These are phyloP conservation scores for Pipistrellus kuhlii DNA, from an alignment of 2,797 vertebrate species.

Conservation along the genomic window DNA sequence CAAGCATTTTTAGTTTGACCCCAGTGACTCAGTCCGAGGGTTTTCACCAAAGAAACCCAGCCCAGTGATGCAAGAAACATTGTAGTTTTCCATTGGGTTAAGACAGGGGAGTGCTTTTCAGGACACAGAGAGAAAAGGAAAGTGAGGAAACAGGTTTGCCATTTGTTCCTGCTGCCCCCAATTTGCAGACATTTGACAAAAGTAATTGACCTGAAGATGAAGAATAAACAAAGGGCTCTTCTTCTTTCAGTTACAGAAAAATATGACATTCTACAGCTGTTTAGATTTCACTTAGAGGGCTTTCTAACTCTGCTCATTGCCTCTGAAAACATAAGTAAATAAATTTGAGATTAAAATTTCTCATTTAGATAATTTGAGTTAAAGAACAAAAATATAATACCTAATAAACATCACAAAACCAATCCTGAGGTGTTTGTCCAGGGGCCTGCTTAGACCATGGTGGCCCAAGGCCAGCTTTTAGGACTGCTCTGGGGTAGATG, in stretches of 20 bases:
- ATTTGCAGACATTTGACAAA: background rate
- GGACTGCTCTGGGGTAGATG: background rate
- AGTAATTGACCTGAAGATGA: background rate
- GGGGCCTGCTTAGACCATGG: background rate
- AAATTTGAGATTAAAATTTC: background rate
- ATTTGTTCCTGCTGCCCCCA: background rate
- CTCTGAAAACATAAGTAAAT: background rate
- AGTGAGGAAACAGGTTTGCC: background rate
- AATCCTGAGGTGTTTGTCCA: background rate
- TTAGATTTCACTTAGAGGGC: background rate
- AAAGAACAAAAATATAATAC: background rate
- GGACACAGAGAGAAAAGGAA: background rate
- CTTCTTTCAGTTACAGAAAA: background rate
- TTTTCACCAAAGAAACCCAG: background rate
- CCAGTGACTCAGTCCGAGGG: background rate
- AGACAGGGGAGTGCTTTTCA: background rate
- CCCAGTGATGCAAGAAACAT: background rate
- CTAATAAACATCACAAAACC: background rate
- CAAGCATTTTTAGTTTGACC: background rate
- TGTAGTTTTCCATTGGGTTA: conserved; percentile 62
- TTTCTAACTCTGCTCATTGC: background rate
- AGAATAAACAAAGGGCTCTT: background rate
- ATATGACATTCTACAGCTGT: background rate
- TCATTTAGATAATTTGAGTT: background rate
- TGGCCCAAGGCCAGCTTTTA: background rate